Evolutionary conservation across 2,797 vertebrate genomes (phyloP), one percentile per base, ranked within the genome.

Genomic region (Eremophila alpestris): DNA sequence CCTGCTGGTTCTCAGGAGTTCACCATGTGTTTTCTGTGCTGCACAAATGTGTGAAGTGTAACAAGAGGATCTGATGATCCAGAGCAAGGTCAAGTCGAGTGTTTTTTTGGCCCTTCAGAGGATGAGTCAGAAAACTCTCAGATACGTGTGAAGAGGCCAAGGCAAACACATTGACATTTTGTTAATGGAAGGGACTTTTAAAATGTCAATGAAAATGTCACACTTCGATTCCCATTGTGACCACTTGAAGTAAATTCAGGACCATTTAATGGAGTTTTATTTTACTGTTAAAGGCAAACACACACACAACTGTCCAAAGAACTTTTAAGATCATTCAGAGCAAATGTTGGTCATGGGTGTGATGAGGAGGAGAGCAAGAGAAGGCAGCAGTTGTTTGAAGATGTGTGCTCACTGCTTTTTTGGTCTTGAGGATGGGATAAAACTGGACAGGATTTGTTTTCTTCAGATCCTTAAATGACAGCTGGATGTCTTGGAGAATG

Each of bases 161-260:
- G 77, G 63, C 76, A 91, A 89, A 90, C 45, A 59, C 54, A 16
- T 5, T 93, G 96, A 94, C 80, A 63, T 93, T 94, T 88, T 68
- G 60, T 90, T 95, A 94, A 96, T 93, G 86, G 94, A 90, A 79
- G 78, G 71, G 36, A 87, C 74, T 69, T 83, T 51, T 59, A 89
- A 94, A 95, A 91, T 78, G 95, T 80, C 90, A 71, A 26, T 95
- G 90, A 49, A 92, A 93, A 87, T 83, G 88, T 94, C 81, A 93
- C 75, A 56, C 54, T 89, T 84, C 55, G 78, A 83, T 87, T 96
- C 75, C 71, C 68, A 29, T 93, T 15, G 22, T 92, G 94, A 89
- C 64, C 74, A 89, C 83, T 81, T 90, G 40, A 89, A 95, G 71
- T 76, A 87, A 90, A 94, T 90, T 94, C 83, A 94, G 63, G 49